Base-by-base conservation (phyloP, 2,888 invertebrate species). In the Netelia fuscicornis region DNA sequence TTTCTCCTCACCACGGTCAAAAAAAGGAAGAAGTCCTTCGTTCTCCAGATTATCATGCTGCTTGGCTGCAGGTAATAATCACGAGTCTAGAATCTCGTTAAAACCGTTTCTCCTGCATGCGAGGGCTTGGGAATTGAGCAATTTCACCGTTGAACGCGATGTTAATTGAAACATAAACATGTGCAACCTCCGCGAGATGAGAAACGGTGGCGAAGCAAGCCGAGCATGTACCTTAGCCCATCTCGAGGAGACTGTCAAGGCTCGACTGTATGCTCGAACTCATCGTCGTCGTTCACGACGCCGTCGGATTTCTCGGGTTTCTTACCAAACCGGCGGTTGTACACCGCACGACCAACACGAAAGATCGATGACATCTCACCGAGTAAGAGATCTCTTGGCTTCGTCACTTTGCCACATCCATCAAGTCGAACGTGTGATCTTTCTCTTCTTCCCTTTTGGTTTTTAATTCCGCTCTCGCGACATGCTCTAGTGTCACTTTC, bases 101-200 rank as follows among this genome's bases (percentile, higher is more conserved):
- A 54, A 60, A 9, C 48, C 48, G 67, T 68, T 37, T 37, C 65
- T 48, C 67, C 9, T 13, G 30, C 11, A 25, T 13, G 30, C 11
- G 62, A 30, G 67, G 23, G 54, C 64, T 65, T 48, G 71, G 54
- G 83, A 78, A 88, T 90, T 88, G 85, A 89, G 86, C 86, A 87
- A 87, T 90, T 87, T 87, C 85, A 84, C 77, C 84, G 85, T 85
- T 86, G 88, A 89, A 89, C 87, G 86, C 81, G 79, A 87, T 87
- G 87, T 88, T 90, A 89, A 90, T 89, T 90, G 89, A 89, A 89
- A 88, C 86, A 86, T 88, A 88, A 90, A 87, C 87, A 85, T 74
- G 86, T 84, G 85, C 76, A 86, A 84, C 74, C 58, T n/a, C 68
- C 77, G 67, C 67, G 62, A 48, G 71, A 48, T 48, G 56, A 79